Percentiles rank a stretch among this genome's conserved stretches.
These are phyloP conservation scores for Cotesia vestalis DNA, from an alignment of 1,140 invertebrate genomes.

Conservation along the genomic window DNA sequence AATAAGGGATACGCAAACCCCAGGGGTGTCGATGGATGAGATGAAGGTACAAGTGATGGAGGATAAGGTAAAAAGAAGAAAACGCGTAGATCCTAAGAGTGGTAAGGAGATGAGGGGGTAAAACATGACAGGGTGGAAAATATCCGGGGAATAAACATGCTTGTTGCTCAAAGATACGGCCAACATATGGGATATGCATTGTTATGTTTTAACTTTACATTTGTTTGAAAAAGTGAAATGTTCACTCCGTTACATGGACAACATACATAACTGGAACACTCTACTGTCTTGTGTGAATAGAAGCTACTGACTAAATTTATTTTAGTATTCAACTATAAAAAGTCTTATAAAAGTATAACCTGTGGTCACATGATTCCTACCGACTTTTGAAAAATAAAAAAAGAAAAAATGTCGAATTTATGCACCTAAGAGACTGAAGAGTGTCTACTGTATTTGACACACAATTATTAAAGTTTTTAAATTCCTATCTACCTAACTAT, in stretches of 20 bases:
- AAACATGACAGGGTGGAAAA: constrained; percentile 26
- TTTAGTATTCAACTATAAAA: no score
- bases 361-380: no score
- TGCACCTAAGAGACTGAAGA: no score
- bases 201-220: constrained; percentile 32
- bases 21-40: constrained; percentile 43
- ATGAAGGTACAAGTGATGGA: constrained; percentile 23
- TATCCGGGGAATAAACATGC: constrained; percentile 54
- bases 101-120: constrained; percentile 1
- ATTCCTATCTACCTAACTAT: no score
- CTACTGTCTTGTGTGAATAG: not conserved
- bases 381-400: no score
- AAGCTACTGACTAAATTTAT: no score
- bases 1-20: constrained; percentile 53
- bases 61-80: constrained; percentile 7
- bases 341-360: no score
- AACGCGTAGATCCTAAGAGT: constrained; percentile 6
- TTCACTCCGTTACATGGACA: constrained; percentile 9
- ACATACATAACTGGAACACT: constrained; percentile 9
- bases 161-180: constrained; percentile 52
- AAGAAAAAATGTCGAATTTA: no score
- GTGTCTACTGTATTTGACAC: no score
- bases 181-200: constrained; percentile 56
- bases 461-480: no score
- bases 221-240: no score